Evolutionary conservation across 23 tunicate species (phyloP), one percentile per base, ranked within the genome.

Genomic region (Ciona savignyi): DNA sequence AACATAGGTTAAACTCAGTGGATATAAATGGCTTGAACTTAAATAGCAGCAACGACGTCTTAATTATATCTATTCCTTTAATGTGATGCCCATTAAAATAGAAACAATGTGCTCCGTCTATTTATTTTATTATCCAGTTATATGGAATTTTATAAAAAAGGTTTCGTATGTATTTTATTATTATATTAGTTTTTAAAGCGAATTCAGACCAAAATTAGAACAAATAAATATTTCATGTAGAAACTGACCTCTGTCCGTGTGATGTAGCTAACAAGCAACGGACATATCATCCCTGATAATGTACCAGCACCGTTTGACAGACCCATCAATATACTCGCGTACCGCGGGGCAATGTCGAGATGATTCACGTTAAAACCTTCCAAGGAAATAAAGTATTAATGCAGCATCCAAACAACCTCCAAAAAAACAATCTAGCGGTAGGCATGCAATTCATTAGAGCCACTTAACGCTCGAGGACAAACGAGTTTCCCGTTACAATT

Each of bases 311-410:
- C 95, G 62, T 95, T 95, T 1, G 99, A 87, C 0, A 95, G 73
- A 27, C 99, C 99, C 99, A 95, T 95, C 31, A 95, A 64, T 25
- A 95, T 88, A 34, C 96, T 88, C 20, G 99, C 99, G 68, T 95
- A 95, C 21, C 96, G 81, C 22, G 99, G 99, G 2, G 99, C 99
- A 73, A 95, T 95, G 67, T 95, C 99, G 30, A 95, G 81, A 62
- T 95, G 99, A 56, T 95, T 95, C 26, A 95, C 99, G 70, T 95
- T 95, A 70, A 95, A 95, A 32, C 99, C 99, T 95, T 29, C 25
- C 66, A 77, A 67, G 15, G 4, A 27, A 48, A 48, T 23, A 20
- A 28, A 63, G 56, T 42, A 42, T 42, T 42, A 6, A 42, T 42
- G 56, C 9, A 49, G 20, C 61, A 11, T 49, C 61, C 20, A 49